Evolutionary conservation across 2,113 vertebrate species (phyloP).

Genomic region (Amia ocellicauda): DNA sequence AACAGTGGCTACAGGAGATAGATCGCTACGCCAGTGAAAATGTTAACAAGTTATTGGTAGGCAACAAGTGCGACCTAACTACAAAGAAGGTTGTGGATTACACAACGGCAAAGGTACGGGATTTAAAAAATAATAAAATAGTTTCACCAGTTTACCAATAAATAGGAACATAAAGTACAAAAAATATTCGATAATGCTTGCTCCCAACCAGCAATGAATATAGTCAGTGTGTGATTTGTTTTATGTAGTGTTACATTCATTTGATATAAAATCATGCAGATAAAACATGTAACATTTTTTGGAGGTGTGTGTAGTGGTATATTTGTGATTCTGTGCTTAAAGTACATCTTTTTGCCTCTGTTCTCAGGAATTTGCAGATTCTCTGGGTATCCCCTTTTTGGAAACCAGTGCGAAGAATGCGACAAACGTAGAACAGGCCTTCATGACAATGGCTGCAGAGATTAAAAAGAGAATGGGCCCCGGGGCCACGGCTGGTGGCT

Average conservation of each 20-base stretch:
- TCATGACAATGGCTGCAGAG: constrained; percentile 98
- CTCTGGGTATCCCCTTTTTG: constrained; percentile 92
- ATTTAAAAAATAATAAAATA: no score
- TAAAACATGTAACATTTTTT: no score
- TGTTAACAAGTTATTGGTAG: constrained; percentile 97
- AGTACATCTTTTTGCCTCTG: background rate
- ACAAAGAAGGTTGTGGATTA: constrained; percentile 98
- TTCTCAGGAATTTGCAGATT: constrained; percentile 90
- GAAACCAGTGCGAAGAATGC: constrained; percentile 97
- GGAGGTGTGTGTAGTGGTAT: no score
- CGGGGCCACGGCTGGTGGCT: constrained; percentile 81
- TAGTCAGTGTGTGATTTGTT: no score
- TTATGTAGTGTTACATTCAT: no score
- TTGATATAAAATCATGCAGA: no score
- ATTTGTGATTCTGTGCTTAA: no score
- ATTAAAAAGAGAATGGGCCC: constrained; percentile 98
- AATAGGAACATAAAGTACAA: no score
- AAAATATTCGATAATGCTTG: no score
- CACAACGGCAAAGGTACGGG: constrained; percentile 87
- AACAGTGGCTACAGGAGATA: constrained; percentile 98
- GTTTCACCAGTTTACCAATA: no score
- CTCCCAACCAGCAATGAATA: no score
- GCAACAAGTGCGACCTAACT: constrained; percentile 95
- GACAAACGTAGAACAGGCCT: constrained; percentile 98
- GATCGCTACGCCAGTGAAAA: constrained; percentile 98